Conservation (phyloP, 2,113 vertebrate genomes). For the Stercorarius parasiticus region DNA sequence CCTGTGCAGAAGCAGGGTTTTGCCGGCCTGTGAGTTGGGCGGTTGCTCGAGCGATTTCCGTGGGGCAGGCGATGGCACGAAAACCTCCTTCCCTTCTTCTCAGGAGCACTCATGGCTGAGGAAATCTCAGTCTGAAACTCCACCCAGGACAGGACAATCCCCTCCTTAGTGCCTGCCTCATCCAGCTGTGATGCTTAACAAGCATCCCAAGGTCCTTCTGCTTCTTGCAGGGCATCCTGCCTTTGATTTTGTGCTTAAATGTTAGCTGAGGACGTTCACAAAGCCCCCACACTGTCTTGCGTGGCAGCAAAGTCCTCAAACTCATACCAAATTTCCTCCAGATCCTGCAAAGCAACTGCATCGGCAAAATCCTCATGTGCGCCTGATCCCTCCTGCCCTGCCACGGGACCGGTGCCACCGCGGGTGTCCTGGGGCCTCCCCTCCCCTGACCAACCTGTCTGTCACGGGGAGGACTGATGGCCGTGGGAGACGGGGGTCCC, state of each 20-base stretch:
- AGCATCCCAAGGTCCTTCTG: background rate
- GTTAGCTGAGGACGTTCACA: background rate
- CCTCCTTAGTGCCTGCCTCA: background rate
- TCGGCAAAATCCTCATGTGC: background rate
- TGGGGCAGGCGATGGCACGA: background rate
- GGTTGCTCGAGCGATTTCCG: background rate
- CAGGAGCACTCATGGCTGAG: background rate
- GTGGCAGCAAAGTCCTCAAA: background rate
- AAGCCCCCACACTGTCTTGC: background rate
- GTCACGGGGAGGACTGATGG: background rate
- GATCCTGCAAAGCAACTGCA: background rate
- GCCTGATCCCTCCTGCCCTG: background rate
- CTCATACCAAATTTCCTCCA: background rate
- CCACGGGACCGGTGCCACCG: fast-evolving
- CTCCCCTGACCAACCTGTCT: background rate
- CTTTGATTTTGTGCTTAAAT: background rate
- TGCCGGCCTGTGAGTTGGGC: fast-evolving
- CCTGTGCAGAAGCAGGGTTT: fast-evolving
- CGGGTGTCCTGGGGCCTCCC: background rate
- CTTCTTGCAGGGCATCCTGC: background rate
- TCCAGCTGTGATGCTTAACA: background rate
- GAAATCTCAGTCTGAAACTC: background rate
- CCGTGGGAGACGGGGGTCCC: background rate
- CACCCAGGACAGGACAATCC: background rate
- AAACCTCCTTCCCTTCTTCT: background rate